phyloP scores from a whole-genome alignment of 2,888 invertebrate species.

The Lymantria monacha region DNA sequence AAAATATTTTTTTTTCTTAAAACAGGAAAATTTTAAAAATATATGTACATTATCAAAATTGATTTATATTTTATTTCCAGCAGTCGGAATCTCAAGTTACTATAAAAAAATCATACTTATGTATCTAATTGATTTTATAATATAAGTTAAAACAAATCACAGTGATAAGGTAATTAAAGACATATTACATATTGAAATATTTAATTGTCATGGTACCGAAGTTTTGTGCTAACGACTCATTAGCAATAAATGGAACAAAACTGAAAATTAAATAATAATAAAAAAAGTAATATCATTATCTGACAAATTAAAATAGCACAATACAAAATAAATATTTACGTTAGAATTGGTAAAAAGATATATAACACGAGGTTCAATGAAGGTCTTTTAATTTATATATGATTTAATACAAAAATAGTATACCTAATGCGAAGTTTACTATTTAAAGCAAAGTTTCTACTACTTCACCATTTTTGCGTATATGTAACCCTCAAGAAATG shows the following conservation, averaged over 20 bases:
- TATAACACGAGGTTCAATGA: no score
- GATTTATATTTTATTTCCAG: conserved; percentile 37
- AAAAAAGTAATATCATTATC: no score
- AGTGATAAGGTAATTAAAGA: conserved; percentile 71
- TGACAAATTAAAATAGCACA: no score
- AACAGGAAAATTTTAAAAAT: conserved; percentile 44
- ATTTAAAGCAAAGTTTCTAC: no score
- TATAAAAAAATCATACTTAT: conserved; percentile 44
- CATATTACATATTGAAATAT: conserved; percentile 57
- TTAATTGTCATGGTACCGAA: conserved; percentile 21
- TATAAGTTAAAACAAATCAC: conserved; percentile 75
- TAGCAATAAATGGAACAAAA: neutral
- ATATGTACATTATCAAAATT: conserved; percentile 38
- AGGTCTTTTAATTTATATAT: no score
- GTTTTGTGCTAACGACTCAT: conserved; percentile 24
- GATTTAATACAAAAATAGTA: no score
- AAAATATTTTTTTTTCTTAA: no score
- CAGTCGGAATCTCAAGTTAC: conserved; percentile 57
- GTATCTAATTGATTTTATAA: conserved; percentile 45
- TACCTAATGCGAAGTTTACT: no score
- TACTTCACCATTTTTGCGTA: no score
- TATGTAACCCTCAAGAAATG: no score
- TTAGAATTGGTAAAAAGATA: no score
- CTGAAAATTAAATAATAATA: neutral
- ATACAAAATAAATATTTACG: no score